A percentile compares a stretch with the other conserved stretches of the same genome.
These are phyloP conservation scores for Sylvia atricapilla DNA, from an alignment of 2,113 vertebrate species.

Conservation along the genomic window DNA sequence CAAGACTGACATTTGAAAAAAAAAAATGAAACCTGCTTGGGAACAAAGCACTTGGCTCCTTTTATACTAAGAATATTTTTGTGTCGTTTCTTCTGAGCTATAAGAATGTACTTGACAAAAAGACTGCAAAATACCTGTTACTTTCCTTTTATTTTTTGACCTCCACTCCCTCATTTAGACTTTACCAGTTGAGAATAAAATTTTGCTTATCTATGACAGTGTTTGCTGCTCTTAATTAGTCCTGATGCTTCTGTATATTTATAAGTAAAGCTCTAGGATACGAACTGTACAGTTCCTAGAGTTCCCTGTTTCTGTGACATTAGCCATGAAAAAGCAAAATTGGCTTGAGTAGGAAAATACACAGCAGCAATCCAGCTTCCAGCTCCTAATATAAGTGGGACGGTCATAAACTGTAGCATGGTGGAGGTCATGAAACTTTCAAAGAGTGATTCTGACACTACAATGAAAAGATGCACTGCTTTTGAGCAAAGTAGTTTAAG, in stretches of 20 bases:
- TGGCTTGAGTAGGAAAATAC: neutral
- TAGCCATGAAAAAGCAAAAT: neutral
- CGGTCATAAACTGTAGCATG: neutral
- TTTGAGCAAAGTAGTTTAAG: neutral
- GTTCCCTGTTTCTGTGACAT: neutral
- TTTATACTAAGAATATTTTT: neutral
- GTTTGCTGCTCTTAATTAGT: neutral
- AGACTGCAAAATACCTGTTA: neutral
- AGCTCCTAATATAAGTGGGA: neutral
- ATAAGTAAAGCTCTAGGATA: neutral
- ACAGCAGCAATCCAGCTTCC: neutral
- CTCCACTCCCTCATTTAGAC: neutral
- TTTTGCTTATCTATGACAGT: neutral
- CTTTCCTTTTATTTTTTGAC: neutral
- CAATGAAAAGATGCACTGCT: neutral
- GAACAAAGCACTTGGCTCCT: neutral
- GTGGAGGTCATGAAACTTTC: neutral
- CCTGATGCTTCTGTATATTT: neutral
- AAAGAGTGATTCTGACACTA: neutral
- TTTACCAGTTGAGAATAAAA: neutral
- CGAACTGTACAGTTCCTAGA: neutral
- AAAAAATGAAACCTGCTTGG: neutral
- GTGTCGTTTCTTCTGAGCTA: neutral
- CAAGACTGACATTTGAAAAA: neutral
- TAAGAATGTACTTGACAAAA: neutral